Base-by-base conservation (phyloP, 2,797 vertebrate species). In the Phataginus tetradactyla region DNA sequence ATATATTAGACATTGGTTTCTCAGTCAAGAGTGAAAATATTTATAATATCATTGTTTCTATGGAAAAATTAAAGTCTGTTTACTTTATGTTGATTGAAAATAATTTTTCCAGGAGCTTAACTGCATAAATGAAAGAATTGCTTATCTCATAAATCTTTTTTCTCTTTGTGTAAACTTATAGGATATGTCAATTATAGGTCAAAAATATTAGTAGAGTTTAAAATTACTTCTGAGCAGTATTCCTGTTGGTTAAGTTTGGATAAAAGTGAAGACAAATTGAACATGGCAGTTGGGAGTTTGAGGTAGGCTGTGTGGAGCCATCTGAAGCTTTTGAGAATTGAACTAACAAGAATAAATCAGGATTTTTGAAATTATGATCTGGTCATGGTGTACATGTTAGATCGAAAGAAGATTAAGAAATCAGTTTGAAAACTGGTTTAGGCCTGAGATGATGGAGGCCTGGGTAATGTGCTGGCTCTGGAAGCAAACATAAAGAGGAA, bases 11-110 rank as follows among this genome's bases (percentile, higher is more conserved):
- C 8, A 72, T 92, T 93, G 85, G 53, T 53, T 32, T 79, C 18
- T 85, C 81, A 49, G 39, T 80, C 37, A 85, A 64, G 89, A 84
- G 59, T 61, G 45, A 92, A 94, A 71, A 74, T 66, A 68, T 75
- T 92, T 79, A 53, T 83, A 61, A 88, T 61, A 59, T 34, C n/a
- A 90, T 87, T 84, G 51, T 69, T 96, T 90, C 77, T 61, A 17
- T 42, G 61, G 59, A 55, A 83, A 93, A 71, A 79, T 83, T 84
- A 87, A 90, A 90, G 34, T 88, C 85, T 96, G 7, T 86, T 83
- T 89, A 21, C 61, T 55, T 81, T 93, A 81, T 39, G 8, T 55
- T 93, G 64, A 79, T 79, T 96, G 84, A 91, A 96, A 95, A 84
- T 83, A 93, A 87, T 45, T 75, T 95, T 93, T 84, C 32, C 0